Base-by-base conservation (phyloP, 1,140 invertebrate genomes). In the Stenopsyche tienmushanensis region DNA sequence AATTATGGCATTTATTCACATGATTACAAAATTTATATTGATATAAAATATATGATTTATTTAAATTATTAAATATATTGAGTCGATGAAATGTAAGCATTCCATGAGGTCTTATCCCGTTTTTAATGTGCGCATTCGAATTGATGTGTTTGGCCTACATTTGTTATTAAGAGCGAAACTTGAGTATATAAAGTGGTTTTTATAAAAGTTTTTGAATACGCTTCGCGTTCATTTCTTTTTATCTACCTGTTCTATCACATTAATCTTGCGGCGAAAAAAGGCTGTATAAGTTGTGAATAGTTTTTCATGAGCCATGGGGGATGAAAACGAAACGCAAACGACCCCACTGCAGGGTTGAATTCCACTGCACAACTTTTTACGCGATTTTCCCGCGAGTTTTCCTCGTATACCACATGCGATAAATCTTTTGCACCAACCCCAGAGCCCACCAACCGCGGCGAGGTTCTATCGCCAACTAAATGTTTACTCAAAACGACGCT, bases 381-480 rank as follows among this genome's bases (percentile, higher is more conserved):
- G 53, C 24, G 53, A 57, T 18, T 26, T 8, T 23, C 26, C n/a
- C 3, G 5, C 34, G n/a, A 18, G 7, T 41, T 25, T 18, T 34
- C 25, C 1, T 15, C 10, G 8, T 2, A 13, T 25, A n/a, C 1
- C 2, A 13, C 15, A 25, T 17, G 24, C 53, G 29, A n/a, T n/a
- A n/a, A n/a, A n/a, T n/a, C 23, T 9, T 53, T 10, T 8, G 50
- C 9, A 24, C 13, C 17, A 9, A 7, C 50, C 3, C 7, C 17
- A 47, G 17, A 42, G 13, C 2, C 59, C 21, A 24, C 59, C 45
- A 8, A 7, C 3, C 59, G 42, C 42, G 59, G 45, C 59, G 45
- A 49, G 44, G 59, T n/a, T 26, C 15, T 24, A 49, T 26, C 18
- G 59, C 59, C 59, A 49, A 62, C 59, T 62, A 26, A 41, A 59